Percentiles rank a stretch among this genome's conserved stretches.
Conservation (phyloP, 2,797 vertebrate species). For the Amblyraja radiata region DNA sequence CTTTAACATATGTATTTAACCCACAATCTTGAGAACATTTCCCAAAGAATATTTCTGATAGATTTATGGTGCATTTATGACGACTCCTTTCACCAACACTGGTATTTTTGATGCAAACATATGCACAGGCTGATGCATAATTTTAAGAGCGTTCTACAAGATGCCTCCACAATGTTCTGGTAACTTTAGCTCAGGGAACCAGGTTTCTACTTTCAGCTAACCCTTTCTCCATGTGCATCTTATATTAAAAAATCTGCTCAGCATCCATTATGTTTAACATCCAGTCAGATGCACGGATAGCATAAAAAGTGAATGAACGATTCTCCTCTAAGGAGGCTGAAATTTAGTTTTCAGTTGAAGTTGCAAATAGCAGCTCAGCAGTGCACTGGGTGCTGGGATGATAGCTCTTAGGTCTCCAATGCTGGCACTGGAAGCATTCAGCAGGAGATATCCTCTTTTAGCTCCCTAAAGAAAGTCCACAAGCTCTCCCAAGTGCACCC, state of each 20-base stretch:
- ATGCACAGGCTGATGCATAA: not conserved
- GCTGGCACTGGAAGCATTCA: not conserved
- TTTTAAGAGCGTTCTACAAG: not conserved
- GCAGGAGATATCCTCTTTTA: not conserved
- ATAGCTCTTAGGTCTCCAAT: not conserved
- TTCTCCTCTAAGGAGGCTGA: not conserved
- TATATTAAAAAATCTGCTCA: not conserved
- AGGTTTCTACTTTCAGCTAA: not conserved
- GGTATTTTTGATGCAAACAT: not conserved
- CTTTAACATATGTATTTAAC: not conserved
- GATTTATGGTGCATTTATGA: not conserved
- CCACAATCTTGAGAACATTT: not conserved
- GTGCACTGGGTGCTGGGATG: not conserved
- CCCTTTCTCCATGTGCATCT: not conserved
- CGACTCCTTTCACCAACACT: not conserved
- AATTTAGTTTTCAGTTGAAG: not conserved
- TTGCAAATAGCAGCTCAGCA: not conserved
- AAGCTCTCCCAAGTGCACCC: not conserved
- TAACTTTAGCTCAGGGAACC: not conserved
- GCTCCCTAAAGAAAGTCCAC: not conserved
- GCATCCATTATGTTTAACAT: not conserved
- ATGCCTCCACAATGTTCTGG: not conserved
- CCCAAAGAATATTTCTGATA: not conserved
- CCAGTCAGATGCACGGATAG: not conserved
- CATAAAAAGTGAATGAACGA: not conserved